A percentile compares a stretch with the other conserved stretches of the same genome.
These are phyloP conservation scores for Chamaetylas fuelleborni DNA, from an alignment of 2,113 vertebrate genomes.

Conservation along the genomic window DNA sequence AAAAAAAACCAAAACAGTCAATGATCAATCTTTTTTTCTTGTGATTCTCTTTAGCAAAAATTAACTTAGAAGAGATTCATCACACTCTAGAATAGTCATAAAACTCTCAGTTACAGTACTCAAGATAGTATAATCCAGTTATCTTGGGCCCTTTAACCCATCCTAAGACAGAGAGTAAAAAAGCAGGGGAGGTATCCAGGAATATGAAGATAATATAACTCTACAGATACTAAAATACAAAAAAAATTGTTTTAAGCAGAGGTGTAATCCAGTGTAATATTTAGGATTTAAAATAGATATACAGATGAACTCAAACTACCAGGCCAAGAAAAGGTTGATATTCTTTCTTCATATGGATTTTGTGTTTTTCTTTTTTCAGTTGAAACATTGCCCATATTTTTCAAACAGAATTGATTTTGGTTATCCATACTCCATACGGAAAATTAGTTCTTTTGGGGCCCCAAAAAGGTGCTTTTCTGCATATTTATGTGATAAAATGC, in stretches of 20 bases:
- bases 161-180: neutral
- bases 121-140: neutral
- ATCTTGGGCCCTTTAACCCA: neutral
- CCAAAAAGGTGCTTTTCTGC: neutral
- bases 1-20: neutral
- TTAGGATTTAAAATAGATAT: neutral
- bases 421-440: neutral
- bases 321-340: neutral
- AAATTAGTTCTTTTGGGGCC: neutral
- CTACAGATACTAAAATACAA: neutral
- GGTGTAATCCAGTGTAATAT: neutral
- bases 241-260: neutral
- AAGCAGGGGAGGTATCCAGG: neutral
- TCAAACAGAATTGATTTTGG: neutral
- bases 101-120: neutral
- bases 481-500: neutral
- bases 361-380: neutral
- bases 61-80: neutral
- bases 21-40: neutral
- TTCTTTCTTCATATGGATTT: neutral
- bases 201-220: neutral
- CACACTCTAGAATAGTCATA: neutral
- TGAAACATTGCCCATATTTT: neutral
- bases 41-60: neutral
- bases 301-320: neutral